A percentile compares a stretch with the other conserved stretches of the same genome.
Conservation (phyloP, 2,797 vertebrate genomes). For the Gymnothorax reevesii region DNA sequence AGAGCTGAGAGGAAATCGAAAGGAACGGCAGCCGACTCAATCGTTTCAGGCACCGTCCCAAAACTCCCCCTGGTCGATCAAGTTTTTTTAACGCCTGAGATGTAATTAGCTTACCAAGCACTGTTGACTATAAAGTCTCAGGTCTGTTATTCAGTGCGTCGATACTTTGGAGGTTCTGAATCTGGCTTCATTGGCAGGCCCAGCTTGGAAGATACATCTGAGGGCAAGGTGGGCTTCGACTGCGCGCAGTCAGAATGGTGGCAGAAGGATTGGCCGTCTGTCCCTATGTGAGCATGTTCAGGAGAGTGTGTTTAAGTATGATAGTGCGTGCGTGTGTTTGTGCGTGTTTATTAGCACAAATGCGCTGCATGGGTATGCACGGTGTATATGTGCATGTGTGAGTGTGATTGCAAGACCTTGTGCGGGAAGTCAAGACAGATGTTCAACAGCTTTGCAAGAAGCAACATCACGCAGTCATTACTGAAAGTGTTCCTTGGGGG, state of each 20-base stretch:
- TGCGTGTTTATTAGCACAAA: constrained; percentile 7
- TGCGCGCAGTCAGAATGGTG: not conserved
- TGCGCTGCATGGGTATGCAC: constrained; percentile 15
- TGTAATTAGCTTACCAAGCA: not conserved
- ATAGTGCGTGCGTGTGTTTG: constrained; percentile 23
- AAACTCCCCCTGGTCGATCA: not conserved
- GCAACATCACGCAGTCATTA: constrained; percentile 38
- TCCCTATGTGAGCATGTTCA: constrained; percentile 16
- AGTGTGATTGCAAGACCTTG: constrained; percentile 35
- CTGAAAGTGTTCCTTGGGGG: constrained; percentile 36
- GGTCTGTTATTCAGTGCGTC: not conserved
- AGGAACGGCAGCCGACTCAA: not conserved
- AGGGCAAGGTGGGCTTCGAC: too few species aligned
- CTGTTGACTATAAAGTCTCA: not conserved
- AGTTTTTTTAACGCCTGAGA: not conserved
- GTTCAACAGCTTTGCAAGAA: constrained; percentile 49
- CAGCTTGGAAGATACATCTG: not conserved
- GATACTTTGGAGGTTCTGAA: not conserved
- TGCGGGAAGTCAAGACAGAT: constrained; percentile 43
- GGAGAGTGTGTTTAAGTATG: not conserved
- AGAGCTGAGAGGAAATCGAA: not conserved
- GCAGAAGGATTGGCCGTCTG: not conserved
- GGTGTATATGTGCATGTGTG: constrained; percentile 14
- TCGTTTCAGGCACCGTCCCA: not conserved
- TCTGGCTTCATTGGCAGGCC: not conserved